Conservation (phyloP, 1,140 invertebrate genomes). For the Dinoponera quadriceps region DNA sequence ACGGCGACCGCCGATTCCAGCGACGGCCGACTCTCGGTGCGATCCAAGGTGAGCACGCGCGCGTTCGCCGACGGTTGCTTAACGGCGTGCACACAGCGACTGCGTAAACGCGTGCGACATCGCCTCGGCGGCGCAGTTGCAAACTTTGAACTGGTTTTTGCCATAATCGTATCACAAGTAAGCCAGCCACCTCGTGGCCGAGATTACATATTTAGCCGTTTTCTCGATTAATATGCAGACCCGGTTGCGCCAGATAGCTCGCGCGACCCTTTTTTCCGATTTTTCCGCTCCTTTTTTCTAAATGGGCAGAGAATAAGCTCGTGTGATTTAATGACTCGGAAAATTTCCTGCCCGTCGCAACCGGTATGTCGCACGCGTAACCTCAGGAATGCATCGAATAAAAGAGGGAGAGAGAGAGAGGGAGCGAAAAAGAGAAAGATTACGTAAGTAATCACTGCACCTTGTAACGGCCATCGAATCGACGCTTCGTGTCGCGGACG, state of each 20-base stretch:
- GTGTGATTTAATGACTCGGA: constrained; percentile 21
- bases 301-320: background rate
- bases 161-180: background rate
- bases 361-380: background rate
- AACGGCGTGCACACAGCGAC: background rate
- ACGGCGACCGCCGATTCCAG: background rate
- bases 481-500: background rate
- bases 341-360: constrained; percentile 3
- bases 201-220: constrained; percentile 21
- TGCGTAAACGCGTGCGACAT: constrained; percentile 19
- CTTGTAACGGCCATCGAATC: too few relatives aligned
- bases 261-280: background rate
- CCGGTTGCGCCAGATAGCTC: background rate
- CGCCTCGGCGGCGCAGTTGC: constrained; percentile 5
- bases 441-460: background rate
- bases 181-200: background rate
- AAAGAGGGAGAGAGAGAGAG: constrained; percentile 3
- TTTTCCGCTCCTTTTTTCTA: background rate
- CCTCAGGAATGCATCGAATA: background rate
- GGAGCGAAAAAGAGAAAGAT: background rate
- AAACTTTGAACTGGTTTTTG: constrained; percentile 27
- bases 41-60: constrained; percentile 15
- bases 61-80: background rate
- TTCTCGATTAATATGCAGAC: constrained; percentile 11
- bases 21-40: constrained; percentile 21